Percentiles rank a stretch among this genome's conserved stretches.
These are phyloP conservation scores for Ceryle rudis DNA, from an alignment of 2,797 vertebrate species.

Conservation along the genomic window DNA sequence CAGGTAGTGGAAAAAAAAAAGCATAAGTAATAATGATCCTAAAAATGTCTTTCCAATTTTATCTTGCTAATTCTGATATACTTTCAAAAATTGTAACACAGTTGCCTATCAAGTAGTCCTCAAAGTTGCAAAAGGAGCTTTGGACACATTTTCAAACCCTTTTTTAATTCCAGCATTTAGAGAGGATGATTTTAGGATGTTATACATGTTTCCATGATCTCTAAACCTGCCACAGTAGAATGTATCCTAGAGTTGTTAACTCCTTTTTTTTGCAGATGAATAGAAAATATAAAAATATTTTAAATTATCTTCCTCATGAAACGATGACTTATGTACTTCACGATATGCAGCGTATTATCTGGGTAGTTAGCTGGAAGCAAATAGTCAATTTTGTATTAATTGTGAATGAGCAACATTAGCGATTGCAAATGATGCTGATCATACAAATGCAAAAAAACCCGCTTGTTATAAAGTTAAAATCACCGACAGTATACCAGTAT, in stretches of 20 bases:
- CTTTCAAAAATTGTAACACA: background rate
- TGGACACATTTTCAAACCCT: background rate
- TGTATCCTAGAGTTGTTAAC: background rate
- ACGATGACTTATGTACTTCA: background rate
- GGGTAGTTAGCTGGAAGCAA: slow-evolving; percentile 6
- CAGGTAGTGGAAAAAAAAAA: background rate
- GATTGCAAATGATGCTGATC: background rate
- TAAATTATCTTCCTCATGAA: background rate
- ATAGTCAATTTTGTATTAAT: background rate
- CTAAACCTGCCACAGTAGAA: background rate
- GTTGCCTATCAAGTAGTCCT: background rate
- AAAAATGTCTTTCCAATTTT: background rate
- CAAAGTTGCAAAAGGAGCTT: background rate
- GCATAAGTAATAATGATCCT: background rate
- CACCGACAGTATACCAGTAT: background rate
- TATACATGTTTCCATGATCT: background rate
- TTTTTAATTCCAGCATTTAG: background rate
- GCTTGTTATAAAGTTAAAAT: background rate
- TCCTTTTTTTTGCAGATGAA: background rate
- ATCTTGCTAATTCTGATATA: background rate
- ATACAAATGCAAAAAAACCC: background rate
- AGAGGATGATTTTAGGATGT: background rate
- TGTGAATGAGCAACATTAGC: background rate
- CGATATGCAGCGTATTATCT: background rate
- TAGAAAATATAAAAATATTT: background rate